A percentile compares a stretch with the other conserved stretches of the same genome.
phyloP scores from a whole-genome alignment of 1,140 invertebrate genomes.

The Ips nitidus region DNA sequence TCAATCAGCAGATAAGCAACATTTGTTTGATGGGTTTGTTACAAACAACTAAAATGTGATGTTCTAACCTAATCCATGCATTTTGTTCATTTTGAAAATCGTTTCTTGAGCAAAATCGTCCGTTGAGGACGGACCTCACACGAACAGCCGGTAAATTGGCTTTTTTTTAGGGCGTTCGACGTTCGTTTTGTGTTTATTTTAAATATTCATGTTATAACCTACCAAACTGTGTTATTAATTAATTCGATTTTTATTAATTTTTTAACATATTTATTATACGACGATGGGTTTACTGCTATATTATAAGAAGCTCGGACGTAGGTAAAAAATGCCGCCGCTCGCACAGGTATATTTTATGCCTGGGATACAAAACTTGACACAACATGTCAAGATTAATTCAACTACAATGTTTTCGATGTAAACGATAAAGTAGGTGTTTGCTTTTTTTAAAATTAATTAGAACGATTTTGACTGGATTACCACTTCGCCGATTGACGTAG shows the following conservation, averaged over 20 bases:
- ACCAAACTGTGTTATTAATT: conserved; percentile 31
- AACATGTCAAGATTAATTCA: no score
- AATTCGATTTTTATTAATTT: conserved; percentile 25
- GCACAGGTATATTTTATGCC: conserved; percentile 6
- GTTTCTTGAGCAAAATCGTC: conserved; percentile 16
- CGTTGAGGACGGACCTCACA: conserved; percentile 15
- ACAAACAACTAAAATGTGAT: no score
- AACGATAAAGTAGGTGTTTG: no score
- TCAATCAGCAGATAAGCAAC: no score
- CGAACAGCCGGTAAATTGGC: conserved; percentile 26
- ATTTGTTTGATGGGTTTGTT: no score
- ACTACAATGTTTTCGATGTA: no score
- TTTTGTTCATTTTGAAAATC: not conserved
- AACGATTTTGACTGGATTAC: no score
- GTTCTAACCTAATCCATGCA: not conserved
- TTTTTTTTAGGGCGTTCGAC: conserved; percentile 21
- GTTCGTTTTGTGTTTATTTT: conserved; percentile 22
- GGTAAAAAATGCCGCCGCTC: conserved; percentile 21
- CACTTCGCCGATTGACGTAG: no score
- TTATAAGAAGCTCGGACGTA: conserved; percentile 21
- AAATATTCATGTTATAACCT: conserved; percentile 22
- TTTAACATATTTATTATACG: conserved; percentile 8
- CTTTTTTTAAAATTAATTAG: no score
- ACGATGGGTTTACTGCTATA: conserved; percentile 13
- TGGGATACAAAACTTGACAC: not conserved